Evolutionary conservation across 2,888 invertebrate genomes (phyloP).

Genomic region (Gasteruption jaculator): DNA sequence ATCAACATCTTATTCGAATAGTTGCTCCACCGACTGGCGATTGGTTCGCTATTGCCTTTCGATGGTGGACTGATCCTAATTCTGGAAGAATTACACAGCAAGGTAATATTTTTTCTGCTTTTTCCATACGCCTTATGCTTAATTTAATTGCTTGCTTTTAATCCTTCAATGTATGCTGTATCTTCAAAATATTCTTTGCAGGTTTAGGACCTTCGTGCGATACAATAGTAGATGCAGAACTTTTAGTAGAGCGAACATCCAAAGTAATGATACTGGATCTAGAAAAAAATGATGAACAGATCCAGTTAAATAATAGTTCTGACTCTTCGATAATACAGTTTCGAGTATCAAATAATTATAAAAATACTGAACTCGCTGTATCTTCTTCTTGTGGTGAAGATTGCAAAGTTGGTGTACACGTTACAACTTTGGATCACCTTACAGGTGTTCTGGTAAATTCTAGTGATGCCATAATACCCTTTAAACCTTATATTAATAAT

Average conservation of each 20-base stretch:
- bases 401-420: constrained; percentile 35
- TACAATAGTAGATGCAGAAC: constrained; percentile 62
- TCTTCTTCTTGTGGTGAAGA: constrained; percentile 38
- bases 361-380: constrained; percentile 27
- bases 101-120: constrained; percentile 53
- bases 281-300: constrained; percentile 19
- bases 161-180: not conserved
- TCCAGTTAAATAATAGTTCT: constrained; percentile 26
- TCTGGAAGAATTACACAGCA: constrained; percentile 69
- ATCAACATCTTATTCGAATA: constrained; percentile 59
- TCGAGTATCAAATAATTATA: constrained; percentile 31
- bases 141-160: not conserved
- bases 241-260: constrained; percentile 56
- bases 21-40: constrained; percentile 68
- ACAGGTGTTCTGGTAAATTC: constrained; percentile 28
- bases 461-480: constrained; percentile 28
- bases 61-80: constrained; percentile 73
- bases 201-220: constrained; percentile 66
- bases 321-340: constrained; percentile 38
- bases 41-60: constrained; percentile 77
- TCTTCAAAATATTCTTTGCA: constrained; percentile 36
- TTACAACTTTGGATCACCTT: constrained; percentile 33
- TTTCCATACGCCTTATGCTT: constrained; percentile 9
- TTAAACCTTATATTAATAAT: constrained; percentile 34
- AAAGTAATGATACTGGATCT: constrained; percentile 31